Conservation (phyloP, 2,888 invertebrate genomes). For the Rhagonycha fulva region DNA sequence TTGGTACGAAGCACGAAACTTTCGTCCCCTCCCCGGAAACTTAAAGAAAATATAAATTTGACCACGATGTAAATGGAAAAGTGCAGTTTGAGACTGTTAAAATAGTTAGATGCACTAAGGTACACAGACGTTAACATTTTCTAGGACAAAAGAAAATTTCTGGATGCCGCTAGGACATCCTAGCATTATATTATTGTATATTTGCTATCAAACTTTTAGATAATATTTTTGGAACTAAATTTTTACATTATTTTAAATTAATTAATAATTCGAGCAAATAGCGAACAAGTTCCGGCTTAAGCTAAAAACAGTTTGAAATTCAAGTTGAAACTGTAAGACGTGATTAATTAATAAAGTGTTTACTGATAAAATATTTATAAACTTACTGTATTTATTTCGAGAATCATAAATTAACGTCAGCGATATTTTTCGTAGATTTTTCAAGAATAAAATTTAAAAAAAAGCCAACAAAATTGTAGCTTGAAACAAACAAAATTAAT, state of each 20-base stretch:
- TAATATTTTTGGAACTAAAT: not conserved
- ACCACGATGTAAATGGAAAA: too few relatives aligned
- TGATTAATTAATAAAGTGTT: not conserved
- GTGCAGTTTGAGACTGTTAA: too few relatives aligned
- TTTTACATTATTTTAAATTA: not conserved
- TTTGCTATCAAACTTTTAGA: not conserved
- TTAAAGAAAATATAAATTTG: too few relatives aligned
- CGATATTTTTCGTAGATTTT: not conserved
- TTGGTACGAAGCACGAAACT: too few relatives aligned
- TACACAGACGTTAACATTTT: too few relatives aligned
- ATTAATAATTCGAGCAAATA: not conserved
- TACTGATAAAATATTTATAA: not conserved
- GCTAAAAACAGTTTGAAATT: not conserved
- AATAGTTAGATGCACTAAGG: too few relatives aligned
- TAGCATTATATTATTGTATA: too few relatives aligned
- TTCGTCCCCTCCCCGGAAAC: too few relatives aligned
- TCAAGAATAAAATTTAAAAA: not conserved
- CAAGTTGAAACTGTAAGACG: not conserved
- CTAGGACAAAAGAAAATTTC: too few relatives aligned
- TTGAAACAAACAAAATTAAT: not conserved
- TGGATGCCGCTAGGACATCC: too few relatives aligned
- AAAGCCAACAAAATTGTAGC: not conserved
- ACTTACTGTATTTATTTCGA: not conserved
- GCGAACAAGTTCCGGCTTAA: not conserved
- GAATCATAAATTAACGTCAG: not conserved